Evolutionary conservation across 1,140 invertebrate species (phyloP).

Genomic region (Drosophila baimaii): DNA sequence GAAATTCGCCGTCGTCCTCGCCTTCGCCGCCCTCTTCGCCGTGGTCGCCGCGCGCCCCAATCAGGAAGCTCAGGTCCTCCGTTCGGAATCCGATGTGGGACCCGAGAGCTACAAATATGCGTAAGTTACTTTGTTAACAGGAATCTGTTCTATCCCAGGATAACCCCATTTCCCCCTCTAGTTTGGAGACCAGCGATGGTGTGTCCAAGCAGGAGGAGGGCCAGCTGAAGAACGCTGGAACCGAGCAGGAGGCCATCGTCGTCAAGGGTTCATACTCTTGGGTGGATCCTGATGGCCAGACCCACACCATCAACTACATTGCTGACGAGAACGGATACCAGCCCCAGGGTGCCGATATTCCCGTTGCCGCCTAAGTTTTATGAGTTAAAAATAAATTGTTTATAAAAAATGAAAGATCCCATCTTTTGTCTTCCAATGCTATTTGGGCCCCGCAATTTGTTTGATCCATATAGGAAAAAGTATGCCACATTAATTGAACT

Average conservation of each 20-base stretch:
- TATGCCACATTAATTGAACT: too few relatives aligned
- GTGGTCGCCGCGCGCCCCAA: slow-evolving; percentile 17
- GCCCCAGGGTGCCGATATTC: slow-evolving; percentile 86
- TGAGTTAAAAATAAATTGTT: slow-evolving; percentile 57
- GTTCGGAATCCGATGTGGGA: slow-evolving; percentile 71
- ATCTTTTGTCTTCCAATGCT: too few relatives aligned
- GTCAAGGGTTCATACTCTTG: slow-evolving; percentile 49
- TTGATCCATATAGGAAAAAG: too few relatives aligned
- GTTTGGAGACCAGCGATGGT: slow-evolving; percentile 88
- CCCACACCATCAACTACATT: slow-evolving; percentile 53
- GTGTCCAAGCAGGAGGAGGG: slow-evolving; percentile 83
- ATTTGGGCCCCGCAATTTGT: too few relatives aligned
- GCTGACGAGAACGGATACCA: slow-evolving; percentile 88
- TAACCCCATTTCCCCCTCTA: slow-evolving; percentile 41
- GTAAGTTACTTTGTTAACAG: not conserved
- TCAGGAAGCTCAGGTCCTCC: rapidly evolving
- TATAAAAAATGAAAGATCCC: slow-evolving; percentile 21
- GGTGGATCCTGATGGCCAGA: slow-evolving; percentile 50
- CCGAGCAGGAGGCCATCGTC: slow-evolving; percentile 46
- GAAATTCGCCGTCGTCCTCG: slow-evolving; percentile 69
- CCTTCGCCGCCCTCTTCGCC: slow-evolving; percentile 48
- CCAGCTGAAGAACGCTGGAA: not conserved
- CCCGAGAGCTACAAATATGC: slow-evolving; percentile 31
- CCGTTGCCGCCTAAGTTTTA: slow-evolving; percentile 82
- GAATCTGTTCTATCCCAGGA: not conserved